phyloP scores from a whole-genome alignment of 2,888 invertebrate genomes.

The Synergus umbraculus region DNA sequence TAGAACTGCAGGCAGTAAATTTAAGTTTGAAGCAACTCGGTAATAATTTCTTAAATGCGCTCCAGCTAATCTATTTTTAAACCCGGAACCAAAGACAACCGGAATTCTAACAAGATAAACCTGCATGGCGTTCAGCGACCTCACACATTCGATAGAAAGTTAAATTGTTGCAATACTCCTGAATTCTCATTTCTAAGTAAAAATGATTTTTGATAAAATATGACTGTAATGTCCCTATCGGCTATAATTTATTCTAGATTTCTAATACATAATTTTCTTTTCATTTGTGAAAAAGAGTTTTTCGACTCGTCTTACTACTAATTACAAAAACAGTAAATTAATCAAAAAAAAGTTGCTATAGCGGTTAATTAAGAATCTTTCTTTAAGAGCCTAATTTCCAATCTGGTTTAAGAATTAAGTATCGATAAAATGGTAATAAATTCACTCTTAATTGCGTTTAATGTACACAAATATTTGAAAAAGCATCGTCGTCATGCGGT shows the following conservation, averaged over 20 bases:
- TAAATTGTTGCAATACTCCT: constrained; percentile 9
- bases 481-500: background rate
- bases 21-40: background rate
- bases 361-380: background rate
- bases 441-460: background rate
- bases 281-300: background rate
- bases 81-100: background rate
- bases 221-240: too few species aligned
- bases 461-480: constrained; percentile 9
- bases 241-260: too few species aligned
- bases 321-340: background rate
- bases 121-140: constrained; percentile 33
- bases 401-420: background rate
- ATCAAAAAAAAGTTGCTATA: background rate
- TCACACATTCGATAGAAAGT: constrained; percentile 27
- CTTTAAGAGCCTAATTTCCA: background rate
- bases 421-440: background rate
- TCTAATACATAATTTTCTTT: background rate
- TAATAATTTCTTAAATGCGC: background rate
- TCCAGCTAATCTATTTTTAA: constrained; percentile 3
- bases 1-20: constrained; percentile 21
- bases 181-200: too few species aligned
- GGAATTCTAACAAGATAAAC: background rate
- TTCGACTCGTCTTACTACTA: background rate
- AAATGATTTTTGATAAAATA: too few species aligned